Conservation (phyloP, 2,797 vertebrate species). For the Xenentodon cancila region DNA sequence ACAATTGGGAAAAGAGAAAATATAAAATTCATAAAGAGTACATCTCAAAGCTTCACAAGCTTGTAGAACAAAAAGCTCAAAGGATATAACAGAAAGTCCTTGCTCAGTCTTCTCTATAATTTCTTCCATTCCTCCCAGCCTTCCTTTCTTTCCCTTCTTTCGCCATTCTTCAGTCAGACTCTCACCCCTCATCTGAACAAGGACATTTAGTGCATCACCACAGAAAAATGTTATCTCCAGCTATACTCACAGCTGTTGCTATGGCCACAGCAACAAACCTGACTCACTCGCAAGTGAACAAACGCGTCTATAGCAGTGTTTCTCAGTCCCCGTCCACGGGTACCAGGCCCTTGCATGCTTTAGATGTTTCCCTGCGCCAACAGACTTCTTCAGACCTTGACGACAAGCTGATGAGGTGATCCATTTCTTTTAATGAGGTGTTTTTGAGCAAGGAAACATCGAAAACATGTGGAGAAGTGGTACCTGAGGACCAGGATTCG, state of each 20-base stretch:
- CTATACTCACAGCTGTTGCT: constrained; percentile 74
- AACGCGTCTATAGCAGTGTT: constrained; percentile 15
- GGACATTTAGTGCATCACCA: constrained; percentile 63
- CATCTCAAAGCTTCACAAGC: constrained; percentile 23
- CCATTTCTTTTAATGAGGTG: too few relatives aligned
- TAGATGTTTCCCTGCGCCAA: too few relatives aligned
- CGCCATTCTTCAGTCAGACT: constrained; percentile 28
- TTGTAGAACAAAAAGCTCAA: constrained; percentile 48
- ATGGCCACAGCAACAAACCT: constrained; percentile 79
- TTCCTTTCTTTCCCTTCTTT: constrained; percentile 2
- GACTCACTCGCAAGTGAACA: constrained; percentile 42
- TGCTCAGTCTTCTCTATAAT: constrained; percentile 27
- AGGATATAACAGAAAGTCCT: constrained; percentile 38
- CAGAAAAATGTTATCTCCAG: constrained; percentile 57
- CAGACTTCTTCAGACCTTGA: too few relatives aligned
- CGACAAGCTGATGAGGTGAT: too few relatives aligned
- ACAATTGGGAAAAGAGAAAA: constrained; percentile 20
- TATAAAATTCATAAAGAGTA: constrained; percentile 33
- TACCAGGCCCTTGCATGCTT: too few relatives aligned
- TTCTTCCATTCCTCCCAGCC: constrained; percentile 8
- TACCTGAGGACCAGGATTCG: too few relatives aligned
- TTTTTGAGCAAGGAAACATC: too few relatives aligned
- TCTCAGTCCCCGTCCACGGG: too few relatives aligned
- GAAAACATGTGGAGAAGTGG: too few relatives aligned
- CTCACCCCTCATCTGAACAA: constrained; percentile 64